Conservation (phyloP, 2,888 invertebrate genomes). For the Drosophila phalerata region DNA sequence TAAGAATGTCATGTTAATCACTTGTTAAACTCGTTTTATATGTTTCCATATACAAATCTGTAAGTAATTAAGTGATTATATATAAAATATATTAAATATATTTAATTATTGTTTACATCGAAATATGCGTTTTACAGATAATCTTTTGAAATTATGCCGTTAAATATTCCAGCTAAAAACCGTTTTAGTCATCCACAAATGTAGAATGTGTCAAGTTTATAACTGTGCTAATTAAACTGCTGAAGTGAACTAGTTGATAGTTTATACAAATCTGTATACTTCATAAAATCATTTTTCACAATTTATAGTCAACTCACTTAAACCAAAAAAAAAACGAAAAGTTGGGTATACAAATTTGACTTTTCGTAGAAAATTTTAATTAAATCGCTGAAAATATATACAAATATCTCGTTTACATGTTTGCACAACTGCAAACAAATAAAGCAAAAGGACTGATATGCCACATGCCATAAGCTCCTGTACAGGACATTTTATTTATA, state of each 20-base stretch:
- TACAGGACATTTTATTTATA: constrained; percentile 44
- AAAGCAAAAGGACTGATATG: constrained; percentile 5
- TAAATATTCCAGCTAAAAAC: too few species aligned
- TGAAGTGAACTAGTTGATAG: neutral
- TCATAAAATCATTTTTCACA: constrained; percentile 17
- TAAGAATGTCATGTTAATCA: too few species aligned
- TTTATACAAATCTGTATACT: constrained; percentile 12
- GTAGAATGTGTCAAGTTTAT: neutral
- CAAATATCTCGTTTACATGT: constrained; percentile 18
- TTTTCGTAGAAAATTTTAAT: constrained; percentile 49
- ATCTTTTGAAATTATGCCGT: too few species aligned
- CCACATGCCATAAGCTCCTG: constrained; percentile 10
- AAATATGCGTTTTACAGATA: too few species aligned
- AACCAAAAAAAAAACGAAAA: constrained; percentile 9
- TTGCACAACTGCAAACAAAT: constrained; percentile 4
- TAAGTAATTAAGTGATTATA: too few species aligned
- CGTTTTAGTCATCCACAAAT: too few species aligned
- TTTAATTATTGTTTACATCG: too few species aligned
- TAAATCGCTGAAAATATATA: constrained; percentile 39
- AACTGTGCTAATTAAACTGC: neutral
- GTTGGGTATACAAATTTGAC: constrained; percentile 15
- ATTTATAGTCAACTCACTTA: constrained; percentile 15
- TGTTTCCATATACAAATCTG: too few species aligned
- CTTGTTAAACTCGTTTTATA: too few species aligned
- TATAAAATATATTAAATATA: too few species aligned